Evolutionary conservation across 37 sponge, comb jelly and placozoan genomes (phyloP).

Genomic region (Chondrosia reniformis): DNA sequence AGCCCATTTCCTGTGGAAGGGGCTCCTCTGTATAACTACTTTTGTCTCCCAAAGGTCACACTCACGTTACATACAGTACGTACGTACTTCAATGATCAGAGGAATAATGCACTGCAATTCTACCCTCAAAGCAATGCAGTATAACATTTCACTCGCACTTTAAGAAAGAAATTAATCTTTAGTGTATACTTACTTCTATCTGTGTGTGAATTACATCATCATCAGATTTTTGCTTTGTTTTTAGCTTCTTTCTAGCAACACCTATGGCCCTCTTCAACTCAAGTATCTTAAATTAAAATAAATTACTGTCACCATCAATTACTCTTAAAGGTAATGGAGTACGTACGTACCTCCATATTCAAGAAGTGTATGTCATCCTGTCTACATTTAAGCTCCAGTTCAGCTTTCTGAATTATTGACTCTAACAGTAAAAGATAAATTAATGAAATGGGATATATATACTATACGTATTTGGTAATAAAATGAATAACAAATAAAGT

Average conservation of each 20-base stretch:
- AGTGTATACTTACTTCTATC: constrained; percentile 36
- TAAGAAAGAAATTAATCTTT: no score
- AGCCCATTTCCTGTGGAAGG: no score
- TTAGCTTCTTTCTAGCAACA: constrained; percentile 48
- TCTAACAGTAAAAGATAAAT: no score
- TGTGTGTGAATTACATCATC: constrained; percentile 61
- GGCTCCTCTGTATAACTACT: no score
- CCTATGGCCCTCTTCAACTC: constrained; percentile 65
- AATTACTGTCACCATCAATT: neutral
- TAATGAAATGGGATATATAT: no score
- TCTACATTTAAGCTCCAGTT: constrained; percentile 65
- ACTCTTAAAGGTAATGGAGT: neutral
- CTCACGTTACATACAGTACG: neutral
- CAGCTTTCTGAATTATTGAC: constrained; percentile 64
- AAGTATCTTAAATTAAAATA: constrained; percentile 22
- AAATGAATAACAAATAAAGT: no score
- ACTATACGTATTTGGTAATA: no score
- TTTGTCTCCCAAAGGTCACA: no score
- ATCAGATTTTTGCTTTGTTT: constrained; percentile 55
- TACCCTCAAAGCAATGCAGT: neutral
- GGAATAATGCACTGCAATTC: neutral
- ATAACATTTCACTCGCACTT: neutral
- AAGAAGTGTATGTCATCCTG: constrained; percentile 87
- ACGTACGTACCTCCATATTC: constrained; percentile 72
- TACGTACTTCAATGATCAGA: no score